Percentiles rank a stretch among this genome's conserved stretches.
Conservation (phyloP, 53 echinoderm and acorn worm species). For the Antedon mediterranea region DNA sequence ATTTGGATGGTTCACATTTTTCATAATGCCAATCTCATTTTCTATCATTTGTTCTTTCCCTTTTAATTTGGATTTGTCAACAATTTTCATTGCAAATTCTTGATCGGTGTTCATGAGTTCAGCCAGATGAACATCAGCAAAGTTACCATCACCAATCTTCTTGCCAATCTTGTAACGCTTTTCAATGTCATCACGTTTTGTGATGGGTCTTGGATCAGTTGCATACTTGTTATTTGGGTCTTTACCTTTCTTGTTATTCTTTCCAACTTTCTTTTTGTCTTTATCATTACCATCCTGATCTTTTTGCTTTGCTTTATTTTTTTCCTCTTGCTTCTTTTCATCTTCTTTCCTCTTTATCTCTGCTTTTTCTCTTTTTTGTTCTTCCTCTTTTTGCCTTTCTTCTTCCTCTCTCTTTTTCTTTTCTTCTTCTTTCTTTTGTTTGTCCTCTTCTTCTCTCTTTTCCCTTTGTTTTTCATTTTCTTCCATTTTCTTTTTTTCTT, state of each 20-base stretch:
- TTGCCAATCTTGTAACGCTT: slow-evolving; percentile 59
- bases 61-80: slow-evolving; percentile 74
- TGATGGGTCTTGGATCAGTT: slow-evolving; percentile 48
- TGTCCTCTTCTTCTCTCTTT: slow-evolving; percentile 7
- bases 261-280: slow-evolving; percentile 7
- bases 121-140: slow-evolving; percentile 84
- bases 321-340: neutral
- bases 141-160: slow-evolving; percentile 94
- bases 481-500: slow-evolving; percentile 7
- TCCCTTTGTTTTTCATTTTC: slow-evolving; percentile 23
- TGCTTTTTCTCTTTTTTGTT: slow-evolving; percentile 12
- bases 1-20: slow-evolving; percentile 73
- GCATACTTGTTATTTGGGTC: slow-evolving; percentile 25
- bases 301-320: slow-evolving; percentile 5
- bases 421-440: slow-evolving; percentile 11
- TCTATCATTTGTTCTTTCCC: slow-evolving; percentile 96
- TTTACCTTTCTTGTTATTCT: slow-evolving; percentile 13
- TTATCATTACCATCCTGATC: no score
- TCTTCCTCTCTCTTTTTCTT: neutral
- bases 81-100: slow-evolving; percentile 76
- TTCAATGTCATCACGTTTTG: slow-evolving; percentile 46
- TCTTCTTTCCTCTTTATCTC: slow-evolving; percentile 1
- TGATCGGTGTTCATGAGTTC: slow-evolving; percentile 43
- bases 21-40: slow-evolving; percentile 92
- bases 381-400: slow-evolving; percentile 12